These are phyloP conservation scores for Slavum lentiscoides DNA, from an alignment of 2,888 invertebrate genomes.

Conservation along the genomic window DNA sequence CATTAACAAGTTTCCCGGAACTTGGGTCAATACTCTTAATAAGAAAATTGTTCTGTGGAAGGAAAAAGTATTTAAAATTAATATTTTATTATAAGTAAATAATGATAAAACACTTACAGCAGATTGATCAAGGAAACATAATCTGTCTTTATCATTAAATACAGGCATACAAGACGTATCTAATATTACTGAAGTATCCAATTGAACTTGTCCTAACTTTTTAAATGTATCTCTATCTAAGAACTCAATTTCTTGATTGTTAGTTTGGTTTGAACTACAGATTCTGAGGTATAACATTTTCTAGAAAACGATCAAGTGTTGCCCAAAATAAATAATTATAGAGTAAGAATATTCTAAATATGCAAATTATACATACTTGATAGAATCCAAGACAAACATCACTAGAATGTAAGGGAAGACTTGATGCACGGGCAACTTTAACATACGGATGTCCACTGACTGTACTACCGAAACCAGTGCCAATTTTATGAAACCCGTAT, in stretches of 20 bases:
- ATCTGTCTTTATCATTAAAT: conserved; percentile 45
- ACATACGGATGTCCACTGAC: conserved; percentile 84
- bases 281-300: conserved; percentile 38
- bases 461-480: conserved; percentile 92
- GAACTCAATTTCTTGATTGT: conserved; percentile 47
- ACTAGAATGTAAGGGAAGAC: conserved; percentile 60
- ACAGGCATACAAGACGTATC: conserved; percentile 42
- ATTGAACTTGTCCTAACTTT: conserved; percentile 40
- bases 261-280: conserved; percentile 11
- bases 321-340: neutral
- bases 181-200: conserved; percentile 21
- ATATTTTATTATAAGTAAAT: neutral
- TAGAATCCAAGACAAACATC: conserved; percentile 43
- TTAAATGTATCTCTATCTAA: conserved; percentile 48
- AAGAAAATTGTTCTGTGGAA: conserved; percentile 30
- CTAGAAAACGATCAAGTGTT: conserved; percentile 30
- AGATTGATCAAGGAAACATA: conserved; percentile 48
- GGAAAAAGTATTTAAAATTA: neutral
- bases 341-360: neutral
- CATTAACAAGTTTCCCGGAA: conserved; percentile 49
- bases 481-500: conserved; percentile 86
- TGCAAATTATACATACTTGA: conserved; percentile 21
- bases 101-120: conserved; percentile 33
- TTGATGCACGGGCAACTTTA: conserved; percentile 72
- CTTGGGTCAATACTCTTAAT: conserved; percentile 49